phyloP scores from a whole-genome alignment of 1,140 invertebrate genomes.

The Drosophila kikkawai region DNA sequence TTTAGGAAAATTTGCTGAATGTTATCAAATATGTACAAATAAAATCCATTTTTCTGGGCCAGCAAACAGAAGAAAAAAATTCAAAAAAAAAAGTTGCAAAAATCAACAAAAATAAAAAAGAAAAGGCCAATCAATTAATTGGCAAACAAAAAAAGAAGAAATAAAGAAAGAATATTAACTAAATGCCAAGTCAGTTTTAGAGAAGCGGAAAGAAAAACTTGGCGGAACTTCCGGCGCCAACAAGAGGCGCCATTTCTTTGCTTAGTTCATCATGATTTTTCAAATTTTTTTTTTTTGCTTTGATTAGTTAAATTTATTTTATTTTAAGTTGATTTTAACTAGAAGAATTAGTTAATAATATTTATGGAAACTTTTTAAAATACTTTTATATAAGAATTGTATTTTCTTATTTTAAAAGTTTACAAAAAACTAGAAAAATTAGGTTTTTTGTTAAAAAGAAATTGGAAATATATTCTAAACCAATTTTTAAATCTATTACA shows the following conservation, averaged over 20 bases:
- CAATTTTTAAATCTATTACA: too few relatives aligned
- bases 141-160: constrained; percentile 5
- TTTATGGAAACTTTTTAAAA: too few relatives aligned
- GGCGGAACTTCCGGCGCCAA: constrained; percentile 54
- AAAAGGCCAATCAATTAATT: constrained; percentile 30
- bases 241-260: constrained; percentile 32
- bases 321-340: neutral
- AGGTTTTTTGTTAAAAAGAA: too few relatives aligned
- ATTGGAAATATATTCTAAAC: too few relatives aligned
- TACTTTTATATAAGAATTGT: too few relatives aligned
- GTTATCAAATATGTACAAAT: constrained; percentile 57
- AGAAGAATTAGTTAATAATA: too few relatives aligned
- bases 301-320: neutral
- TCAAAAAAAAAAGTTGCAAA: constrained; percentile 15
- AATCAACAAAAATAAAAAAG: constrained; percentile 26
- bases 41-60: constrained; percentile 56
- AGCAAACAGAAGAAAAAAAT: constrained; percentile 19
- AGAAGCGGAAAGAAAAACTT: constrained; percentile 12
- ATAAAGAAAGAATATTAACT: constrained; percentile 33
- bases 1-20: constrained; percentile 64
- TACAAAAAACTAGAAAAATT: too few relatives aligned
- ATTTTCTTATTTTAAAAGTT: too few relatives aligned
- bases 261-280: constrained; percentile 1
- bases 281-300: neutral
- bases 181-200: constrained; percentile 60